A percentile compares a stretch with the other conserved stretches of the same genome.
phyloP scores from a whole-genome alignment of 2,888 invertebrate genomes.

The Dichetophora obliterata region DNA sequence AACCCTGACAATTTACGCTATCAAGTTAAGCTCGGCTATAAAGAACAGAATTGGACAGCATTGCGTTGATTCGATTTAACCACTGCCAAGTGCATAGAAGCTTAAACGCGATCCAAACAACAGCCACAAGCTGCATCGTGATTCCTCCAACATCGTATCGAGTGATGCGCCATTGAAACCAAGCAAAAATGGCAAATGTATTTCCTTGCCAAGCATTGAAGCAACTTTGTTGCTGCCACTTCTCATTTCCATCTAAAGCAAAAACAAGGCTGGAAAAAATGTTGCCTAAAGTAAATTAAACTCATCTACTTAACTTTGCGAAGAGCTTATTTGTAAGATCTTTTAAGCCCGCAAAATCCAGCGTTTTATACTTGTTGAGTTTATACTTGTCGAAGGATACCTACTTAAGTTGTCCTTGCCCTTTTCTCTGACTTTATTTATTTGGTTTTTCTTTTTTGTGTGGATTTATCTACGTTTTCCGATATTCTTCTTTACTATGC shows the following conservation, averaged over 20 bases:
- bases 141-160: not conserved
- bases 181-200: not conserved
- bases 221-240: slow-evolving; percentile 18
- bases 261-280: not conserved
- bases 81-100: not conserved
- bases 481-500: not conserved
- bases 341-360: slow-evolving; percentile 26
- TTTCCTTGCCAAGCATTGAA: not conserved
- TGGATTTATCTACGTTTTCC: not conserved
- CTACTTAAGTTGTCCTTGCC: slow-evolving; percentile 13
- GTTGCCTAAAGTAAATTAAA: slow-evolving; percentile 25
- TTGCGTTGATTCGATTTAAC: slow-evolving; percentile 22
- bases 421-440: not conserved
- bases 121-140: not conserved
- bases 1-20: slow-evolving; percentile 9
- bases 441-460: slow-evolving; percentile 3
- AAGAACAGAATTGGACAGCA: not conserved
- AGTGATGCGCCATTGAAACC: slow-evolving; percentile 15
- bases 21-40: slow-evolving; percentile 4
- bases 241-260: not conserved
- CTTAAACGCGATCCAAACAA: not conserved
- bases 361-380: slow-evolving; percentile 39
- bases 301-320: slow-evolving; percentile 19
- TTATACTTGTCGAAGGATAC: slow-evolving; percentile 23
- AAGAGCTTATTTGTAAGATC: not conserved